Base-by-base conservation (phyloP, 2,797 vertebrate species). In the Danio kyathit region DNA sequence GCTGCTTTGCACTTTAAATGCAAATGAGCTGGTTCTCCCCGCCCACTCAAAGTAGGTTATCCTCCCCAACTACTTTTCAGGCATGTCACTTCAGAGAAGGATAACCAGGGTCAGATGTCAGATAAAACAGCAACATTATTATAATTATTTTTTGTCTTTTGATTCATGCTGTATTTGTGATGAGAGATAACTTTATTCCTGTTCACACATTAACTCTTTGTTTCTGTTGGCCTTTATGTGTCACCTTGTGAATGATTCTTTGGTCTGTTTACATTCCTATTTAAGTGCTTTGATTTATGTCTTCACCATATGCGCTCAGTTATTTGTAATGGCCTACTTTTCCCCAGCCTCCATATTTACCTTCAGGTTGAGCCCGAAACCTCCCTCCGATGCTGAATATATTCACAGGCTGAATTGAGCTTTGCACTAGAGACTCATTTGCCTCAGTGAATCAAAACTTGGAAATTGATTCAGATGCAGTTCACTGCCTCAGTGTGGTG, bases 221-320 rank as follows among this genome's bases (percentile, higher is more conserved):
- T 81, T 80, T 41, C 81, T 43, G 21, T 64, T 83, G 19, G 48
- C 49, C 70, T 86, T 80, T 57, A 41, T 80, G 66, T 71, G 63
- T 51, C 52, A 46, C 17, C 38, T 41, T 60, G 48, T 69, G 65
- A 76, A 74, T 86, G 13, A 82, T 74, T 74, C 3, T 67, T 44
- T 46, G 69, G 67, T 76, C 60, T 63, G 29, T 71, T 80, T 76
- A 76, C 60, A 52, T 56, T 72, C 29, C 59, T 71, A 67, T 84
- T 77, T 81, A 81, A 84, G 70, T 77, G 83, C 60, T 75, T 52
- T 84, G 74, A 81, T 84, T 72, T 81, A 84, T 84, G 69, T 77
- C 67, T 54, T 67, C 19, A 54, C 19, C 74, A 69, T 52, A 61
- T 66, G 74, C 57, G 64, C 61, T 66, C 78, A 70, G 51, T 48